Conservation (phyloP, 2,797 vertebrate species). For the Phrynocephalus vlangalii region DNA sequence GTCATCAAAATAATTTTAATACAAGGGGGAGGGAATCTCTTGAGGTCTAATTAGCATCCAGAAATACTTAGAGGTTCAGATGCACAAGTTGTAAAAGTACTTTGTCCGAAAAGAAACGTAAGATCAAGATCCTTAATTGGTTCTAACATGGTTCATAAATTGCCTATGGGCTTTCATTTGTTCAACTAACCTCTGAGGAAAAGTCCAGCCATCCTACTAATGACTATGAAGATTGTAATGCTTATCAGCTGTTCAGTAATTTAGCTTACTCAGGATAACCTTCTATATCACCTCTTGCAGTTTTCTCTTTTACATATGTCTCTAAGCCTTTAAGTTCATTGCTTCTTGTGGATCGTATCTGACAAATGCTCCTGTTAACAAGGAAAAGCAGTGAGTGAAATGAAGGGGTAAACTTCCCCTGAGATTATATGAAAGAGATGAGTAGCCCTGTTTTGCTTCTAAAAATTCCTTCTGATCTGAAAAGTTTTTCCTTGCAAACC, state of each 20-base stretch:
- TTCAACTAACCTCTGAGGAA: conserved; percentile 5
- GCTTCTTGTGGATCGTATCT: conserved; percentile 40
- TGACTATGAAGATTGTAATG: conserved; percentile 39
- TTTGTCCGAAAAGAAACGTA: conserved; percentile 27
- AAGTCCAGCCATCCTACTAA: conserved; percentile 58
- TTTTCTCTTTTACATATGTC: conserved; percentile 49
- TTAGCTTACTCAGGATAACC: not conserved
- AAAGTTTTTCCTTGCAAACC: conserved; percentile 48
- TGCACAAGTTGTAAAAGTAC: conserved; percentile 31
- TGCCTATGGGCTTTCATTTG: conserved; percentile 21
- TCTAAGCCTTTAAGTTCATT: conserved; percentile 30
- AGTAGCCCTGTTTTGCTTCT: conserved; percentile 25
- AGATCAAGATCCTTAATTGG: conserved; percentile 6
- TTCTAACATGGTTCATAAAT: not conserved
- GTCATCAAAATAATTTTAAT: not conserved
- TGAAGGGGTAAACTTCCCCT: conserved; percentile 16
- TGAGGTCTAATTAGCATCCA: conserved; percentile 12
- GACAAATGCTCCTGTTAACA: conserved; percentile 49
- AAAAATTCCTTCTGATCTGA: conserved; percentile 19
- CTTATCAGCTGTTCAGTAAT: conserved; percentile 4
- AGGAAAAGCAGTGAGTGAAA: conserved; percentile 25
- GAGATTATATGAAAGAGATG: conserved; percentile 37
- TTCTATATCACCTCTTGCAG: conserved; percentile 26
- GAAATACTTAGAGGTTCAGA: conserved; percentile 25
- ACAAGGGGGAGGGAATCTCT: not conserved